These are phyloP conservation scores for Agrochola litura DNA, from an alignment of 2,888 invertebrate genomes.

Conservation along the genomic window DNA sequence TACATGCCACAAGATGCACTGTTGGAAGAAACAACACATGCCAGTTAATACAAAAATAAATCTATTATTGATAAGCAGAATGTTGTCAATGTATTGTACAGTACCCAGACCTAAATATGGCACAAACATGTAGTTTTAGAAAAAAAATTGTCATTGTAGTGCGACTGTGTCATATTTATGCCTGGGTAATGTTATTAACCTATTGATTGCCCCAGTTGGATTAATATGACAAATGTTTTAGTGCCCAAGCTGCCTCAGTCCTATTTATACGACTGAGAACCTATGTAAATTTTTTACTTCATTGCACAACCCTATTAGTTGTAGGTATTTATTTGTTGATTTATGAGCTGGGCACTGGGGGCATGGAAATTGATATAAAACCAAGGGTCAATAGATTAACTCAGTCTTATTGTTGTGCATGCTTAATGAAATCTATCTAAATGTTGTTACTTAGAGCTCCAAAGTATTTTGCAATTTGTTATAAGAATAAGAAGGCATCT, in stretches of 20 bases:
- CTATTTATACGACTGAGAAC: too few relatives aligned
- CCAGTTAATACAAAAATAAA: conserved; percentile 41
- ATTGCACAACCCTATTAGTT: too few relatives aligned
- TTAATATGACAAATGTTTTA: too few relatives aligned
- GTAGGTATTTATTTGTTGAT: too few relatives aligned
- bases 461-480: conserved; percentile 35
- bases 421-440: conserved; percentile 28
- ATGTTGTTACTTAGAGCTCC: conserved; percentile 20
- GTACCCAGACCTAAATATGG: neutral
- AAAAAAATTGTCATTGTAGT: neutral
- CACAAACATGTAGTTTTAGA: neutral
- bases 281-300: too few relatives aligned
- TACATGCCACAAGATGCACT: conserved; percentile 73
- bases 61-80: conserved; percentile 39
- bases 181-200: conserved; percentile 11
- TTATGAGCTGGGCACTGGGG: too few relatives aligned
- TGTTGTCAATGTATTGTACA: conserved; percentile 31
- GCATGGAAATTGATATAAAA: too few relatives aligned
- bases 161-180: neutral
- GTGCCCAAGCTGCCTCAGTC: too few relatives aligned
- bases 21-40: conserved; percentile 59
- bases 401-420: conserved; percentile 20
- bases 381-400: too few relatives aligned
- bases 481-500: conserved; percentile 22
- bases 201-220: too few relatives aligned